Evolutionary conservation across 37 sponge, comb jelly and placozoan genomes (phyloP).

Genomic region (Trichoplax adhaerens): DNA sequence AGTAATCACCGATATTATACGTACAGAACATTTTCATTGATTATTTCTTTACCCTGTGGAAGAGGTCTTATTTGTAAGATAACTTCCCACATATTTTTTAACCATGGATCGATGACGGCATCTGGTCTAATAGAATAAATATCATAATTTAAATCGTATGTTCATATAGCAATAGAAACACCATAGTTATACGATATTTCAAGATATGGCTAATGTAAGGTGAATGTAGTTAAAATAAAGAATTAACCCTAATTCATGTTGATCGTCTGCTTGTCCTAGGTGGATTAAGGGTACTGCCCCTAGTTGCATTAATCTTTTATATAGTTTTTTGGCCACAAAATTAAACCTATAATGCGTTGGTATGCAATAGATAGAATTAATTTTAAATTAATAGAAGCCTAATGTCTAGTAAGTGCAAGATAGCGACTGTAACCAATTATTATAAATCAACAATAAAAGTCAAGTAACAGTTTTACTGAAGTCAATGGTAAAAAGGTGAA

Average conservation of each 20-base stretch:
- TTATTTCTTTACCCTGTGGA: conserved; percentile 23
- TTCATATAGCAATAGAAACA: too few relatives aligned
- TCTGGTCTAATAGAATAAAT: conserved; percentile 27
- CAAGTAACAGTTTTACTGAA: too few relatives aligned
- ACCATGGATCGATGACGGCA: conserved; percentile 71
- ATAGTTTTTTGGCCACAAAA: conserved; percentile 80
- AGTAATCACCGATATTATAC: too few relatives aligned
- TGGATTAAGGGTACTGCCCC: conserved; percentile 49
- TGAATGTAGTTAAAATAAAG: background rate
- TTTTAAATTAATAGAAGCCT: too few relatives aligned
- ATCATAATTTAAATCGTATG: background rate
- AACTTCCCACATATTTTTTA: conserved; percentile 33
- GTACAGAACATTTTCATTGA: conserved; percentile 4
- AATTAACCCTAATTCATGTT: conserved; percentile 76
- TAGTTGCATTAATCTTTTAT: conserved; percentile 58
- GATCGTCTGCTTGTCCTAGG: conserved; percentile 78
- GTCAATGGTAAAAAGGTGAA: too few relatives aligned
- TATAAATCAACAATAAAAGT: too few relatives aligned
- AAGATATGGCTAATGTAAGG: background rate
- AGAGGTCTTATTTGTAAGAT: conserved; percentile 48
- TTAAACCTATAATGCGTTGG: conserved; percentile 47
- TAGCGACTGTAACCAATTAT: too few relatives aligned
- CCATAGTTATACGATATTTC: background rate
- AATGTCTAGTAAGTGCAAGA: too few relatives aligned
- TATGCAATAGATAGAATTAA: too few relatives aligned